Base-by-base conservation (phyloP, 2,888 invertebrate species). In the Bursaphelenchus okinawaensis region DNA sequence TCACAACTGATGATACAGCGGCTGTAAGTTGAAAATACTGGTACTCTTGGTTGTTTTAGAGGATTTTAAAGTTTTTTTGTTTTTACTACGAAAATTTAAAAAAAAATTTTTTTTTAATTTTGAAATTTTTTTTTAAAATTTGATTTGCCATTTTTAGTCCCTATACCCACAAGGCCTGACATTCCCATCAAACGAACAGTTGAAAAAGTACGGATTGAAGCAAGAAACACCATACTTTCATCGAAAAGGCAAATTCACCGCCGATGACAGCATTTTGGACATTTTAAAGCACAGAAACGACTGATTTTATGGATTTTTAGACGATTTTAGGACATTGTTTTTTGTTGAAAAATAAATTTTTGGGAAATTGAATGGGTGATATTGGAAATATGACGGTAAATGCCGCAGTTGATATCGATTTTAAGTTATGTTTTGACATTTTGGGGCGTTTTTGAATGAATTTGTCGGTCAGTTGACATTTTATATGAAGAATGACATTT, bases 1-100 rank as follows among this genome's bases (percentile, higher is more conserved):
- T 79, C 64, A 79, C 79, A 1, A 69, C 72, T 12, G 78, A 80
- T 62, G 78, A 79, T 54, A 19, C 19, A 67, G 7, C 24, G n/a
- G 12, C 19, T 8, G 26, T 4, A 24, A 16, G 54, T 57, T 8
- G 12, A 40, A 9, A 1, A n/a, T n/a, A n/a, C n/a, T n/a, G n/a
- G n/a, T n/a, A n/a, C n/a, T n/a, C n/a, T n/a, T n/a, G n/a, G n/a
- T n/a, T n/a, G n/a, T n/a, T n/a, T n/a, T n/a, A n/a, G n/a, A n/a
- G n/a, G n/a, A n/a, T n/a, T n/a, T n/a, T n/a, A n/a, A n/a, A n/a
- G n/a, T n/a, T n/a, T n/a, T n/a, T n/a, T n/a, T n/a, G n/a, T n/a
- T n/a, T n/a, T n/a, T n/a, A n/a, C n/a, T n/a, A n/a, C n/a, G n/a
- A n/a, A n/a, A n/a, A n/a, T n/a, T n/a, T n/a, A n/a, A n/a, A n/a